These are phyloP conservation scores for Danio choprae DNA, from an alignment of 2,797 vertebrate species.

Conservation along the genomic window DNA sequence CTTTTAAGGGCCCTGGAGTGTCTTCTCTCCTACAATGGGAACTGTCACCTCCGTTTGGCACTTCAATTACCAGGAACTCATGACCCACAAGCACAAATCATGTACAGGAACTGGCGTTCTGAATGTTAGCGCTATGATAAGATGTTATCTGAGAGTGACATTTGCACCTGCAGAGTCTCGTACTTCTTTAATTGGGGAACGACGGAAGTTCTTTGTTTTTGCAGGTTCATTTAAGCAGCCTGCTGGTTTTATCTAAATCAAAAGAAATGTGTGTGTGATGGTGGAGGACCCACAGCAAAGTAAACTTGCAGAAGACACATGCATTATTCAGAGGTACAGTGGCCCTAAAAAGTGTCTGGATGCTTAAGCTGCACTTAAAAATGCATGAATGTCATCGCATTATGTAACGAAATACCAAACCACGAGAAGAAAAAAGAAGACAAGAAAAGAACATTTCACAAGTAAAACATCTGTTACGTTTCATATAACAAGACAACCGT, in stretches of 20 bases:
- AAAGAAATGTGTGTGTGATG: background rate
- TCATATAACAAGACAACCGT: too few relatives aligned
- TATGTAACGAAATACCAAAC: constrained; percentile 13
- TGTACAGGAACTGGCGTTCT: constrained; percentile 74
- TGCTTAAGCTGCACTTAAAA: constrained; percentile 18
- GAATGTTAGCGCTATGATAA: constrained; percentile 67
- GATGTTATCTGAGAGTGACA: constrained; percentile 50
- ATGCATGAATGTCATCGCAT: constrained; percentile 20
- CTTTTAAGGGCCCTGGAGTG: constrained; percentile 53
- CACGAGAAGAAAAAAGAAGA: background rate
- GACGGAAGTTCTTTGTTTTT: constrained; percentile 35
- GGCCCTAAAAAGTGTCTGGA: constrained; percentile 17
- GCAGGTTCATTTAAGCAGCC: constrained; percentile 17
- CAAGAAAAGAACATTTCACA: background rate
- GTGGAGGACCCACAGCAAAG: constrained; percentile 12
- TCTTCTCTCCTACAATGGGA: constrained; percentile 67
- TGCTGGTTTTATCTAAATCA: background rate
- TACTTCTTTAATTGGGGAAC: constrained; percentile 31
- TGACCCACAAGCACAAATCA: constrained; percentile 75
- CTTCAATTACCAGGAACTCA: constrained; percentile 77
- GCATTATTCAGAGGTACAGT: constrained; percentile 28
- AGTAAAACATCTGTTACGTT: background rate
- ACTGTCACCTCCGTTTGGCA: constrained; percentile 61
- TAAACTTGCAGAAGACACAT: constrained; percentile 31
- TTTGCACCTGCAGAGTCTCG: constrained; percentile 6